Evolutionary conservation across 1,140 invertebrate genomes (phyloP), one percentile per base, ranked within the genome.

Genomic region (Drosophila aff.): DNA sequence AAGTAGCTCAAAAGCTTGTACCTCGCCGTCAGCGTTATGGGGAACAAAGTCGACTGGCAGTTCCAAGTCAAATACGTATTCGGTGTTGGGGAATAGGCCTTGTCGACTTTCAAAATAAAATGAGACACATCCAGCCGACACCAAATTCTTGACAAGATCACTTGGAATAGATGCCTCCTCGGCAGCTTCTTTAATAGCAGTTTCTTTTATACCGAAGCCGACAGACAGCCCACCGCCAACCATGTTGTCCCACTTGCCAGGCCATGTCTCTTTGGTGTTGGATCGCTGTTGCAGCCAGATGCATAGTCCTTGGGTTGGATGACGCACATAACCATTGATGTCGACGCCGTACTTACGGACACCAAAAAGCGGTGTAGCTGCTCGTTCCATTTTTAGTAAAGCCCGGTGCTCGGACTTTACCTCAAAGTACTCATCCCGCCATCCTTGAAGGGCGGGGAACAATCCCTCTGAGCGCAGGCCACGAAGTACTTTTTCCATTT

Each of bases 61-160:
- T 94, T 98, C 97, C 73, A 99, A 94, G 93, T 99, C 98, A 93
- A 96, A 99, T n/a, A 98, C 96, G 94, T 98, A 99, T 93, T 98
- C 97, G 16, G 97, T 98, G 91, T 99, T 98, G 21, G 98, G 98
- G 90, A 98, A 98, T 26, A 99, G 93, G 1, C 98, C 98, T 84
- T 97, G 94, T 92, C 98, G 97, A 92, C 97, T 98, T 94, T 98
- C 97, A 92, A 97, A 98, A 91, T 97, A 98, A 89, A 98, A 97
- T 80, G 97, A 97, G 41, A 98, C 97, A 94, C 96, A 96, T 53
- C 97, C 97, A 55, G 95, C 95, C 74, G 96, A 96, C 62, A 96
- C 95, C 43, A 98, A 93, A 89, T 96, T 97, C 78, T 95, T 95
- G 21, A 96, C 94, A 33, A 97, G 94, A 87, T 96, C 94, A 52